Conservation (phyloP, 2,888 invertebrate species). For the Ceramica pisi region DNA sequence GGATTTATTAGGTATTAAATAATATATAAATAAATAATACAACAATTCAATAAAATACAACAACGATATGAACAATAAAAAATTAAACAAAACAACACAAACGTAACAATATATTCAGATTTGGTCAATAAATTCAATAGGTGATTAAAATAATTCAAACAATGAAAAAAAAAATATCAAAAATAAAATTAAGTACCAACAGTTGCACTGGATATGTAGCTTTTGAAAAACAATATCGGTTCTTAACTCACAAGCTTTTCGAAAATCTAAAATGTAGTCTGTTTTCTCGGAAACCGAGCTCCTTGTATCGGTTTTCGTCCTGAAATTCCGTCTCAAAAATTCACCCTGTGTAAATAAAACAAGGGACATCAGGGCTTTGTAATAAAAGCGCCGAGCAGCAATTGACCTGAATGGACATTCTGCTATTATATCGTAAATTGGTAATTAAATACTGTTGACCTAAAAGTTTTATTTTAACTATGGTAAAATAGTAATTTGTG, state of each 20-base stretch:
- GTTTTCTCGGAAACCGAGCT: not conserved
- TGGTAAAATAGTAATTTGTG: slow-evolving; percentile 1
- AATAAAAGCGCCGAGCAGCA: slow-evolving; percentile 12
- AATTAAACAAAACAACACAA: too few relatives aligned
- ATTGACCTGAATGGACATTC: slow-evolving; percentile 22
- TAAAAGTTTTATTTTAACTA: slow-evolving; percentile 14
- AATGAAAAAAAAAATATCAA: too few relatives aligned
- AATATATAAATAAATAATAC: too few relatives aligned
- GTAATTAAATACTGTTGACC: slow-evolving; percentile 32
- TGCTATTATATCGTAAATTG: slow-evolving; percentile 26
- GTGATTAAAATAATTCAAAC: too few relatives aligned
- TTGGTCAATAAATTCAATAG: too few relatives aligned
- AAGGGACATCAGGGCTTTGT: slow-evolving; percentile 8
- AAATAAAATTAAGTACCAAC: too few relatives aligned
- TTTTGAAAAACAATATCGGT: not conserved
- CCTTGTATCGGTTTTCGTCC: not conserved
- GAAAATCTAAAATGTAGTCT: not conserved
- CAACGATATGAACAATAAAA: too few relatives aligned
- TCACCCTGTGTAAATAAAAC: slow-evolving; percentile 3
- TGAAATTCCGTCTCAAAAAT: not conserved
- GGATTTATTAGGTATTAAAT: too few relatives aligned
- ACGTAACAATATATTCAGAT: too few relatives aligned
- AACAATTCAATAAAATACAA: too few relatives aligned
- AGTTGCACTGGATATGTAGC: not conserved
- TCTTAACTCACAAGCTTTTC: not conserved